phyloP scores from a whole-genome alignment of 2,888 invertebrate species.

The Phyllotreta cruciferae region DNA sequence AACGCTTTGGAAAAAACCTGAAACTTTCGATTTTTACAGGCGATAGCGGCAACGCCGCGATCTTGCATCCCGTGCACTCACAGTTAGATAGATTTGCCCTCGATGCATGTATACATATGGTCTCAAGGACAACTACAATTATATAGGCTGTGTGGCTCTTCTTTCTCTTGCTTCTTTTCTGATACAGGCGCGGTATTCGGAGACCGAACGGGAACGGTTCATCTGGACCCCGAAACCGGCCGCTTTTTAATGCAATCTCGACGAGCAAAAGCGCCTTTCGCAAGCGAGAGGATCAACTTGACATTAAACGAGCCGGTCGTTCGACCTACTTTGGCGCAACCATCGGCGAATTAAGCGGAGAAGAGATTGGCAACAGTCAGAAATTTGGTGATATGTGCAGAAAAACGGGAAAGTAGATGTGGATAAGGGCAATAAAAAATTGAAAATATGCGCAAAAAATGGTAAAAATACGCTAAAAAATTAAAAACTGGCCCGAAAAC shows the following conservation, averaged over 20 bases:
- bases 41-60: slow-evolving; percentile 15
- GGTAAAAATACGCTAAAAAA: no score
- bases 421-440: no score
- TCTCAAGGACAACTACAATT: slow-evolving; percentile 56
- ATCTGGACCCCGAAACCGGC: slow-evolving; percentile 23
- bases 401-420: no score
- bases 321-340: not conserved
- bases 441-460: no score
- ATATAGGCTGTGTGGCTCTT: slow-evolving; percentile 48
- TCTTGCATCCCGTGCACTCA: slow-evolving; percentile 40
- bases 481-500: no score
- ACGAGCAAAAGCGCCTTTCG: not conserved
- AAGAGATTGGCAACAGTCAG: no score
- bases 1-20: no score
- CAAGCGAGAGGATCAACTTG: not conserved
- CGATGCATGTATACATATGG: slow-evolving; percentile 55
- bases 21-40: no score
- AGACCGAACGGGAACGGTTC: slow-evolving; percentile 11
- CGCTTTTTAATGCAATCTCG: not conserved
- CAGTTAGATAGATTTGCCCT: slow-evolving; percentile 51
- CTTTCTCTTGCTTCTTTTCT: slow-evolving; percentile 36
- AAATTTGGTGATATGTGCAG: no score
- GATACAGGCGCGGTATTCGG: slow-evolving; percentile 34
- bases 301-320: not conserved
- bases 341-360: no score